Evolutionary conservation across 2,888 invertebrate species (phyloP).

Genomic region (Chrysolina americana): DNA sequence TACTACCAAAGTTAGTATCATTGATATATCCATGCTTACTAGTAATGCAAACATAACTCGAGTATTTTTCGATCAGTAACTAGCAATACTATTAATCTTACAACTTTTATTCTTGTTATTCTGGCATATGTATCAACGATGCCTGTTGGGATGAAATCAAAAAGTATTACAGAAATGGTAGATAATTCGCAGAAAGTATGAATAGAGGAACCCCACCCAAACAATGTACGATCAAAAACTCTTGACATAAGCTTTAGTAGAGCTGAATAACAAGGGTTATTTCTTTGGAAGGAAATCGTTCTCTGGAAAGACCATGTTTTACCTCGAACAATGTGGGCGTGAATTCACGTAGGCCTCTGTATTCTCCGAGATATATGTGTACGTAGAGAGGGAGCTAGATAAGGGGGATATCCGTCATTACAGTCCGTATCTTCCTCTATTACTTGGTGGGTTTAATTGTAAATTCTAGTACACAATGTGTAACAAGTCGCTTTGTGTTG

Average conservation of each 20-base stretch:
- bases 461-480: conserved; percentile 40
- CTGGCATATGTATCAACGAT: no score
- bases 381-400: conserved; percentile 32
- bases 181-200: not conserved
- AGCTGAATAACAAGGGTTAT: not conserved
- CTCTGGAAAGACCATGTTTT: conserved; percentile 19
- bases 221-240: conserved; percentile 1
- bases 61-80: no score
- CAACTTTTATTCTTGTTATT: no score
- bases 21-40: no score
- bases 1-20: no score
- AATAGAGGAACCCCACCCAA: not conserved
- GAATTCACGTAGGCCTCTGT: conserved; percentile 14
- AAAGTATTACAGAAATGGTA: not conserved
- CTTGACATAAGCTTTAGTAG: conserved; percentile 3
- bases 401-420: conserved; percentile 33
- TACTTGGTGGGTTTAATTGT: conserved; percentile 40
- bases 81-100: no score
- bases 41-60: no score
- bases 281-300: not conserved
- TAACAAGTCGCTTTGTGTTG: conserved; percentile 41
- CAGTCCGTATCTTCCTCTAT: conserved; percentile 37
- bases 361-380: conserved; percentile 27
- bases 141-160: no score
- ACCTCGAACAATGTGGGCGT: conserved; percentile 25